These are phyloP conservation scores for Ardeotis arabs DNA, from an alignment of 2,113 vertebrate genomes.

Conservation along the genomic window DNA sequence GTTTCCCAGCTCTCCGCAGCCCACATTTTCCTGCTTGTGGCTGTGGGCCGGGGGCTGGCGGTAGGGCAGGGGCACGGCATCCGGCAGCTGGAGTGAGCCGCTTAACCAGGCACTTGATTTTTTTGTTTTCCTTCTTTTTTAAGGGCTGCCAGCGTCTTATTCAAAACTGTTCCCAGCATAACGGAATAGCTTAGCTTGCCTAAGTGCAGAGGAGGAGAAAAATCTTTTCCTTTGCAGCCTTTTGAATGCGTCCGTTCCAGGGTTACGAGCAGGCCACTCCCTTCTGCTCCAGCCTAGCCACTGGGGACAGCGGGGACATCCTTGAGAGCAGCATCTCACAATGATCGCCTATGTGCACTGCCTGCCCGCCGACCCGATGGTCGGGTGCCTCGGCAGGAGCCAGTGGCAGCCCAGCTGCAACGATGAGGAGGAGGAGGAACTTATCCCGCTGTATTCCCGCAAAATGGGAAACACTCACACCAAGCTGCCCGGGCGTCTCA, in stretches of 20 bases:
- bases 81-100: neutral
- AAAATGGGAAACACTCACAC: slow-evolving; percentile 81
- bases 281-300: slow-evolving; percentile 58
- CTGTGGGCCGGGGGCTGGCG: neutral
- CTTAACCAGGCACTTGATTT: neutral
- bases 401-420: slow-evolving; percentile 74
- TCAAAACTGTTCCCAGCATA: neutral
- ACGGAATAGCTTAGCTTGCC: neutral
- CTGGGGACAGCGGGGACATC: slow-evolving; percentile 69
- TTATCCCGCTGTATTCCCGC: slow-evolving; percentile 63
- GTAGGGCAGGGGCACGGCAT: neutral
- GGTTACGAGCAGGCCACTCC: slow-evolving; percentile 61
- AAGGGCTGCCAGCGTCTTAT: neutral
- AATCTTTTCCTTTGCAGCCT: neutral
- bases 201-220: neutral
- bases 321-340: slow-evolving; percentile 63
- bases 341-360: slow-evolving; percentile 86
- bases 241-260: neutral
- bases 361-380: slow-evolving; percentile 77
- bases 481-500: slow-evolving; percentile 71
- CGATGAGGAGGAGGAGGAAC: slow-evolving; percentile 77
- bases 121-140: neutral
- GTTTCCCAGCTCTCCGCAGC: neutral
- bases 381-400: slow-evolving; percentile 80
- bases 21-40: neutral